Evolutionary conservation across 2,797 vertebrate species (phyloP).

Genomic region (Adrianichthys oophorus): DNA sequence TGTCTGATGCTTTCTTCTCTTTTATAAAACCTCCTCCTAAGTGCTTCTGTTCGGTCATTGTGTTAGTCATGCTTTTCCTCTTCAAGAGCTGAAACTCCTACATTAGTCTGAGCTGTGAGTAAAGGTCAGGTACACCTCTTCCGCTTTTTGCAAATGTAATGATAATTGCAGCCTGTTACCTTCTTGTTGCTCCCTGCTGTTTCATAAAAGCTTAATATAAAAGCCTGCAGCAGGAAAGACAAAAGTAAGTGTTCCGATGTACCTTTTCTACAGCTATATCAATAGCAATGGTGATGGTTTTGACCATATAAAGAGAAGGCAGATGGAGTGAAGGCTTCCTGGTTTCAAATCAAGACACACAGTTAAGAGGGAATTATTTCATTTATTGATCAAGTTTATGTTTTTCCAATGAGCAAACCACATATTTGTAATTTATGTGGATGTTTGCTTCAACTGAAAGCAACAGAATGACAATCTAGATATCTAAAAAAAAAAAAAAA

Average conservation of each 20-base stretch:
- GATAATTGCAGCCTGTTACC: constrained; percentile 64
- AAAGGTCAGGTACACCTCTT: constrained; percentile 46
- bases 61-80: constrained; percentile 36
- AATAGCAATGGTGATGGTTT: background rate
- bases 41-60: constrained; percentile 16
- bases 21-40: constrained; percentile 38
- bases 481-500: no score
- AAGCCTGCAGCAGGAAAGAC: constrained; percentile 3
- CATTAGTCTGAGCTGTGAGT: constrained; percentile 32
- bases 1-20: constrained; percentile 35
- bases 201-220: constrained; percentile 33
- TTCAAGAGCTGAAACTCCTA: constrained; percentile 22
- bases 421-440: no score
- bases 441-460: no score
- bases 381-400: no score
- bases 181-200: constrained; percentile 40
- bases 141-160: constrained; percentile 48
- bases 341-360: no score
- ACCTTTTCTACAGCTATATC: constrained; percentile 6
- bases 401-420: no score
- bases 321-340: background rate
- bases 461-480: no score
- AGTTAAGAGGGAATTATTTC: no score
- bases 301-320: constrained; percentile 18
- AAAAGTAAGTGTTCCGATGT: constrained; percentile 13